Evolutionary conservation across 2,888 invertebrate species (phyloP).

Genomic region (Linnaemya tessellans): DNA sequence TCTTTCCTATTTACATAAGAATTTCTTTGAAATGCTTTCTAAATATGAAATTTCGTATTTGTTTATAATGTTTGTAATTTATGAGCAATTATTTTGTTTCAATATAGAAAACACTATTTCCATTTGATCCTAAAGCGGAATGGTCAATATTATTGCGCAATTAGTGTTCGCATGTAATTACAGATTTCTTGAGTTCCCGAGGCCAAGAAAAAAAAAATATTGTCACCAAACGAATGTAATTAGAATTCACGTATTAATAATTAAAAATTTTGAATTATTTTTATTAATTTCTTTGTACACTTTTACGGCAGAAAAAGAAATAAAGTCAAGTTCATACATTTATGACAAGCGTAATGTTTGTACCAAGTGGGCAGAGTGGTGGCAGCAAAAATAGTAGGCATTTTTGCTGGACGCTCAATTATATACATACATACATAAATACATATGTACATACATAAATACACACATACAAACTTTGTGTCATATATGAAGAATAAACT

Average conservation of each 20-base stretch:
- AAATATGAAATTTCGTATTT: constrained; percentile 19
- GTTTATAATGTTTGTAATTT: constrained; percentile 10
- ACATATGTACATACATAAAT: background rate
- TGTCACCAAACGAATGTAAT: background rate
- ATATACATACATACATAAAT: background rate
- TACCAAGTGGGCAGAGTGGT: no score
- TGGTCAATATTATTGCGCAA: constrained; percentile 7
- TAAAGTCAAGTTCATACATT: background rate
- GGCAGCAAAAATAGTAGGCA: no score
- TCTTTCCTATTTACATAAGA: constrained; percentile 28
- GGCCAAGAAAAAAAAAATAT: background rate
- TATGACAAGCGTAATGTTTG: no score
- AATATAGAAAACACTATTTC: background rate
- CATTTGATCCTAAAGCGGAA: constrained; percentile 26
- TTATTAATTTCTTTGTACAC: background rate
- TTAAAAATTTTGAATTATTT: background rate
- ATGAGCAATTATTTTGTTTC: background rate
- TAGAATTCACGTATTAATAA: background rate
- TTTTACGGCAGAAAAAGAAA: background rate
- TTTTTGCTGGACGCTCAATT: background rate
- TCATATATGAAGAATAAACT: no score
- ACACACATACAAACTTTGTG: no score
- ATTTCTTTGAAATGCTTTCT: background rate
- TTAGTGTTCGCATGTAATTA: constrained; percentile 2
- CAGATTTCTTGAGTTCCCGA: background rate